Evolutionary conservation across 2,888 invertebrate genomes (phyloP), one percentile per base, ranked within the genome.

Genomic region (Tenthredo scrophulariae): DNA sequence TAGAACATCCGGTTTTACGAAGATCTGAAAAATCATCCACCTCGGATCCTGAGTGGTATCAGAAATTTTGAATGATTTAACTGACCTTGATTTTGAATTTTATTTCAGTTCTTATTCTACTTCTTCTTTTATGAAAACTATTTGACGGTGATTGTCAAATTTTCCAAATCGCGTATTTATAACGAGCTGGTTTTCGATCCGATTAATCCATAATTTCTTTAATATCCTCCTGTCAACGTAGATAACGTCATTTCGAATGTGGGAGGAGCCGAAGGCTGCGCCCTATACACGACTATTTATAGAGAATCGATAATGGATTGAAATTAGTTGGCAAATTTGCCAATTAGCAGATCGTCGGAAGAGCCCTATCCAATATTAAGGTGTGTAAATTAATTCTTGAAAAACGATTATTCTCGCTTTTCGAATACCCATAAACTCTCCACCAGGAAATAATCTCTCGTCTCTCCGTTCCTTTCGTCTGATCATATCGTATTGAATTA

Each of bases 271-370:
- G 18, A 54, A 33, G 40, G 54, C 77, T 77, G 50, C 77, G 4
- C 54, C 77, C 72, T 74, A 15, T 29, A 62, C 80, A 15, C 58
- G 62, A 80, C 58, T 80, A 62, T 80, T 82, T 82, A 82, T 67
- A 82, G 82, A 46, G 9, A 82, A 82, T 82, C 82, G 82, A 82
- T 82, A 82, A 82, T 46, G 67, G 82, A 82, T 82, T 82, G 65
- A 82, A 67, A 82, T 82, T 82, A 67, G 50, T 29, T 82, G 13
- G 82, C 46, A 82, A 82, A 82, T 82, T 82, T 67, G 43, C 67
- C 65, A 82, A 82, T 82, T 82, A 82, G 29, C 43, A 29, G 72
- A 74, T 22, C 43, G 72, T 74, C 43, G 43, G 67, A 18, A 33
- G 7, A 29, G 33, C 67, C 67, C 67, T 29, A 37, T 33, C 1